phyloP scores from a whole-genome alignment of 1,140 invertebrate genomes.

The Agrypnia vestita region DNA sequence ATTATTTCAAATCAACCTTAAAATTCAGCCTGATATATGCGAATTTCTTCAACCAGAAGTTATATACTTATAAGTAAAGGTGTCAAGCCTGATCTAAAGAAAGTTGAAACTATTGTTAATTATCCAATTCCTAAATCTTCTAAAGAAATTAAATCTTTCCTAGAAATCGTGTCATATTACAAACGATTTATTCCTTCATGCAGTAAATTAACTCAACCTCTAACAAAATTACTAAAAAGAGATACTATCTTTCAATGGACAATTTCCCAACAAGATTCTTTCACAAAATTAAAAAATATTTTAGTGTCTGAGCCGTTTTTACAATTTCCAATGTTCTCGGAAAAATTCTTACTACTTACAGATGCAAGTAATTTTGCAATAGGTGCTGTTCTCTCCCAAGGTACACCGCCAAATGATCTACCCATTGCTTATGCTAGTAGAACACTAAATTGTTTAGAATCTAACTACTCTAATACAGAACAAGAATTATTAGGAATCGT shows the following conservation, averaged over 20 bases:
- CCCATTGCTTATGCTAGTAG: conserved; percentile 67
- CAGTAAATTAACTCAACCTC: conserved; percentile 63
- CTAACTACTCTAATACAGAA: conserved; percentile 67
- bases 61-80: conserved; percentile 67
- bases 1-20: conserved; percentile 65
- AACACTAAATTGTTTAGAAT: conserved; percentile 66
- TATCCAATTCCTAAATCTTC: conserved; percentile 64
- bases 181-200: conserved; percentile 63
- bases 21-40: conserved; percentile 70
- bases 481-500: conserved; percentile 73
- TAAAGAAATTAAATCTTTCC: conserved; percentile 68
- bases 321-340: conserved; percentile 57
- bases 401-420: conserved; percentile 42
- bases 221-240: conserved; percentile 62
- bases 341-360: conserved; percentile 56
- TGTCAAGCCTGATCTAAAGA: conserved; percentile 65
- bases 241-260: conserved; percentile 60
- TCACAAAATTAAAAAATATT: conserved; percentile 65
- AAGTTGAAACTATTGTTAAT: conserved; percentile 65
- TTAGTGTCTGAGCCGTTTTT: conserved; percentile 66
- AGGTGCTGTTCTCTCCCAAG: conserved; percentile 56
- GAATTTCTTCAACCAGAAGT: conserved; percentile 68
- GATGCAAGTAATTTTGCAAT: conserved; percentile 58
- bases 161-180: conserved; percentile 64
- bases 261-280: conserved; percentile 62